Percentiles rank a stretch among this genome's conserved stretches.
phyloP scores from a whole-genome alignment of 64 coral and sea anemone species.

The Orbicella faveolata region DNA sequence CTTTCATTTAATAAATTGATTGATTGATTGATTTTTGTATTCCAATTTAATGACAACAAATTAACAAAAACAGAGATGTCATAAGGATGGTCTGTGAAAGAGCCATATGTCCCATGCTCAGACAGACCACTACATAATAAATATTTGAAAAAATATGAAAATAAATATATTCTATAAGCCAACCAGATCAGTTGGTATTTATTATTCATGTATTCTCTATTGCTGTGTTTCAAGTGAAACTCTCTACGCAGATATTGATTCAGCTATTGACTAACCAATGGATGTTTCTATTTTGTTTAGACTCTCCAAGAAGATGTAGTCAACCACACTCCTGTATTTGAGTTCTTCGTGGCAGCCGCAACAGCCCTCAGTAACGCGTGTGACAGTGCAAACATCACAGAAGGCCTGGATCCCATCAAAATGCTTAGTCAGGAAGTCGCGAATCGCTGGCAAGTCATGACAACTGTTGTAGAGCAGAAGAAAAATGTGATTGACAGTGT shows the following conservation, averaged over 20 bases:
- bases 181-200: no score
- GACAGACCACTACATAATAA: no score
- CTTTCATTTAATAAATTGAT: not conserved
- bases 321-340: slow-evolving; percentile 84
- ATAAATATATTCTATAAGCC: no score
- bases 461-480: slow-evolving; percentile 64
- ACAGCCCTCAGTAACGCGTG: slow-evolving; percentile 71
- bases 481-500: slow-evolving; percentile 67
- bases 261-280: not conserved
- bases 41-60: no score
- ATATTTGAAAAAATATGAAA: no score
- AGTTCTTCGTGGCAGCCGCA: slow-evolving; percentile 85
- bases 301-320: slow-evolving; percentile 81
- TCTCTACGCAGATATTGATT: not conserved
- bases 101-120: no score
- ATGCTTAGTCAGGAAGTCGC: slow-evolving; percentile 73
- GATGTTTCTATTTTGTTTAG: slow-evolving; percentile 9
- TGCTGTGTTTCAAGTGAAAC: no score
- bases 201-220: no score
- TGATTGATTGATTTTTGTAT: not conserved
- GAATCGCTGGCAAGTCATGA: slow-evolving; percentile 90
- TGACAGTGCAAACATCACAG: slow-evolving; percentile 64
- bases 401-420: slow-evolving; percentile 80
- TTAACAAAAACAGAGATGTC: no score
- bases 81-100: no score